These are phyloP conservation scores for Diarsia mendica DNA, from an alignment of 2,888 invertebrate species.

Conservation along the genomic window DNA sequence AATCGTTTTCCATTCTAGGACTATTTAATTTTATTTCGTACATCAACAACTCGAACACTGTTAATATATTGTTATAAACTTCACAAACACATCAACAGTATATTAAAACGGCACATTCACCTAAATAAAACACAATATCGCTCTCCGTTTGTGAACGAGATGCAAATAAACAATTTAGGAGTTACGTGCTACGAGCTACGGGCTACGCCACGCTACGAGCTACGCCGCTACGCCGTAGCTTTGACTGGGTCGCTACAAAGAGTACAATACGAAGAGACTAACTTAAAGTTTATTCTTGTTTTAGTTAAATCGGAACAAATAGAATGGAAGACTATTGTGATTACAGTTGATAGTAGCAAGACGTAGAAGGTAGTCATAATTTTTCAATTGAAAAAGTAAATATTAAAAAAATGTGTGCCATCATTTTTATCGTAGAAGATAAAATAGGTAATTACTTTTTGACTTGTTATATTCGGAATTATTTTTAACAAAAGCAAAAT, in stretches of 20 bases:
- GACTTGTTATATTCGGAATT: neutral
- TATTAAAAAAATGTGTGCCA: neutral
- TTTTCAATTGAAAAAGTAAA: neutral
- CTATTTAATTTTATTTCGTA: too few relatives aligned
- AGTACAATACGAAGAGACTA: neutral
- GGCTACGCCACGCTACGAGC: conserved; percentile 21
- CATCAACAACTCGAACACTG: neutral
- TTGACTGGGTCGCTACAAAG: conserved; percentile 1
- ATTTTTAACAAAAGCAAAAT: neutral
- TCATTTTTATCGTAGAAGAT: neutral
- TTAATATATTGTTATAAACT: conserved; percentile 5
- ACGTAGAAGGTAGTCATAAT: neutral
- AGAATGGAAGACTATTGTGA: neutral
- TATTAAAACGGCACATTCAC: neutral
- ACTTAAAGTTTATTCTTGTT: too few relatives aligned
- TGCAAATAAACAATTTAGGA: conserved; percentile 54
- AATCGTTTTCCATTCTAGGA: neutral
- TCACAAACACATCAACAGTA: neutral
- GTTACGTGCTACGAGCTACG: conserved; percentile 42
- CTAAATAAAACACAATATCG: conserved; percentile 6
- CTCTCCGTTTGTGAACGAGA: conserved; percentile 26
- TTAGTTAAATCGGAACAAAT: neutral
- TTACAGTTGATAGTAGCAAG: neutral
- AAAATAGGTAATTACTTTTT: neutral
- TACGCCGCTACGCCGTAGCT: conserved; percentile 34